Base-by-base conservation (phyloP, 2,797 vertebrate species). In the Luscinia megarhynchos region DNA sequence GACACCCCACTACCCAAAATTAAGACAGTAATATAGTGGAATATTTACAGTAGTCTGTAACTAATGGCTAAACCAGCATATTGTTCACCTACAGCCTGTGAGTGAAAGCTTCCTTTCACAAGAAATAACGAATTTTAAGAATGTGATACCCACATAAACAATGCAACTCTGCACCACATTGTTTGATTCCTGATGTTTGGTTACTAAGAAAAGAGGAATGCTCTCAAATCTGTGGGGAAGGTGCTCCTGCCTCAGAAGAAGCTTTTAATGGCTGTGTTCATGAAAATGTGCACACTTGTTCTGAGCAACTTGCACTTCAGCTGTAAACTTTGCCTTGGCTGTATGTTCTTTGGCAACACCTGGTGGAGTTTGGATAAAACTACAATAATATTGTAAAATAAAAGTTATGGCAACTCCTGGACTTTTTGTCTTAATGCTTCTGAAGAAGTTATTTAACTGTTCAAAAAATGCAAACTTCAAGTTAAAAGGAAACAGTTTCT, bases 261-360 rank as follows among this genome's bases (percentile, higher is more conserved):
- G 62, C 15, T 30, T 77, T 86, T 53, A 68, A 64, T 38, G 54
- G 76, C 57, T 88, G 41, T 43, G 78, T 41, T 69, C 63, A 4
- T 22, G 80, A 75, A 75, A 84, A 79, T 8, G 5, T 4, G 26
- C 18, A 69, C 51, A 40, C 53, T 46, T 48, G 58, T 77, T 76
- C 90, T 61, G 73, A 95, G 74, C 87, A 96, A 95, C 48, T 78
- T 91, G 63, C 82, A 90, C 72, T 67, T 72, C 27, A 22, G 73
- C 94, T 84, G 20, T 8, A 89, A 96, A 97, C 96, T 94, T 87
- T 20, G 84, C 93, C 82, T 87, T 93, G 74, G 96, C 97, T 97
- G 61, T 91, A 97, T 98, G 97, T 98, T 97, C 98, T 98, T 97
- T 98, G 97, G 98, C 98, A 98, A 95, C 98, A 98, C 98, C 98